phyloP scores from a whole-genome alignment of 2,113 vertebrate genomes.

The Ceyx cyanopectus region DNA sequence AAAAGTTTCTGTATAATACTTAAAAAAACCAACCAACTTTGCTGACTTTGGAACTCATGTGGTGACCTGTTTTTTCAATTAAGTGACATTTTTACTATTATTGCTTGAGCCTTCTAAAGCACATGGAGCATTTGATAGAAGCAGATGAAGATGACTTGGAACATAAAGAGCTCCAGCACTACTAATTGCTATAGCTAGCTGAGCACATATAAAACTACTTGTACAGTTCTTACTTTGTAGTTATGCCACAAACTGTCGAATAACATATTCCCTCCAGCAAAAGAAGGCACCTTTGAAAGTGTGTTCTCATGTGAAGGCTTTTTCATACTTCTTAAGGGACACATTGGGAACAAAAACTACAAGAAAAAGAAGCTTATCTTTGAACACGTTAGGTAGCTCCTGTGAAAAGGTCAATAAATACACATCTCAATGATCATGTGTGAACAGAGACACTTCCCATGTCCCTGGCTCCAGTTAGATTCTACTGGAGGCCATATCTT shows the following conservation, averaged over 20 bases:
- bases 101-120: background rate
- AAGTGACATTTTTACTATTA: background rate
- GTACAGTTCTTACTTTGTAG: background rate
- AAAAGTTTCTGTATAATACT: background rate
- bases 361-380: slow-evolving; percentile 35
- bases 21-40: background rate
- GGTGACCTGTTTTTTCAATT: background rate
- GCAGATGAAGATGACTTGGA: background rate
- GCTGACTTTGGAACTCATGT: background rate
- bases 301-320: background rate
- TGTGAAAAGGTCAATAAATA: background rate
- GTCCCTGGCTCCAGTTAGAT: background rate
- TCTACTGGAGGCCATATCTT: background rate
- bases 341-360: slow-evolving; percentile 1
- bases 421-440: background rate
- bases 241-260: background rate
- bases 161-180: background rate
- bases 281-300: slow-evolving; percentile 1
- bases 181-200: background rate
- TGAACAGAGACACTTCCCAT: background rate
- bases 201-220: fast-evolving
- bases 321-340: background rate
- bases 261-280: background rate
- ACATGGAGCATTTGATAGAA: background rate
- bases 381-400: background rate